Evolutionary conservation across 2,797 vertebrate species (phyloP), one percentile per base, ranked within the genome.

Genomic region (Pseudochaenichthys georgianus): DNA sequence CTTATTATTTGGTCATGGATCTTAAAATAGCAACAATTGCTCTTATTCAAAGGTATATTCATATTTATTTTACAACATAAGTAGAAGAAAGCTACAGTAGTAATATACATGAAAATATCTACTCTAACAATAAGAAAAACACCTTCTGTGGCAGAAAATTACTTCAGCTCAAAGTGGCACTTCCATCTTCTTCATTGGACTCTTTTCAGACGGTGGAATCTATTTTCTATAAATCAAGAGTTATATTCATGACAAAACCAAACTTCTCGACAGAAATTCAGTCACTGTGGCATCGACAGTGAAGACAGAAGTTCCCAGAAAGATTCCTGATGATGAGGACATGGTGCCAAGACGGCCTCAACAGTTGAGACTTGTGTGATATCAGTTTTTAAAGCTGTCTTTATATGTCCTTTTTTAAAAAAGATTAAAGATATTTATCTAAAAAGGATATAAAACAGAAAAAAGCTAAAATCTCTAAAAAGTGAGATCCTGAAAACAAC

Each of bases 171-270:
- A 54, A 46, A 59, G 70, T 45, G 10, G 42, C 70, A n/a, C 73
- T 72, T 70, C 64, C 64, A 66, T 38, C 28, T 17, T 28, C 53
- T n/a, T 16, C 45, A 50, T 10, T 57, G 48, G 67, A 41, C 55
- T 16, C 13, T 72, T 75, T 75, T 68, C 13, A 53, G 41, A 75
- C 13, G 50, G 34, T 45, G 48, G 45, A 52, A 70, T 73, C 53
- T 16, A 34, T 73, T 76, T 76, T 43, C 4, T 34, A 15, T 16
- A 58, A 63, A 60, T 51, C 43, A 19, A 50, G 23, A 75, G 62
- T 75, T 47, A 31, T 63, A 50, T 69, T 77, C 48, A 66, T 55
- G 51, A 64, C 19, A 15, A 73, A 65, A 61, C 8, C 16, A 21
- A 53, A 66, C 34, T 51, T 60, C 47, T 10, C 48, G 59, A 58